Base-by-base conservation (phyloP, 2,888 invertebrate species). In the Malachius bipustulatus region DNA sequence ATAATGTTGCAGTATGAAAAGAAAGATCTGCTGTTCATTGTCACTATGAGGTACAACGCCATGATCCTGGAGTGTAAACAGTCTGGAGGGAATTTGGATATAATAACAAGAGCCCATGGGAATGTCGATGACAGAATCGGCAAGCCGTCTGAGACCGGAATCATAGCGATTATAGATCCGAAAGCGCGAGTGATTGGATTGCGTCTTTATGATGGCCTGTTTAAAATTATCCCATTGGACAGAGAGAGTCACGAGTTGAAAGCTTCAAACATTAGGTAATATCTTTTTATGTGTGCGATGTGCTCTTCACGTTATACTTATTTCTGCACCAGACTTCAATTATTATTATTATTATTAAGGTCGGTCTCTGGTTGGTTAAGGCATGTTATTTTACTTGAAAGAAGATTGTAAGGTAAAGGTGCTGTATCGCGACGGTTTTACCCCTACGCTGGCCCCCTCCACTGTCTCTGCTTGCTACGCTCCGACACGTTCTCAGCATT, bases 161-260 rank as follows among this genome's bases (percentile, higher is more conserved):
- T 93, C 37, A 77, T 96, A 47, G 93, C 90, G 1, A 84, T 94
- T 1, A 89, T 98, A 43, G 97, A 98, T 67, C 94, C 94, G 2
- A 84, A 89, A 60, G 88, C 91, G 4, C 73, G 94, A 47, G 85
- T 96, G 2, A 96, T 98, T 53, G 97, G 94, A 4, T 71, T 98
- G 44, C 73, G 96, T 42, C 67, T 97, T 1, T 98, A 97, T 60
- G 96, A 96, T 67, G 97, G 97, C 2, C 68, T 96, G 8, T 87
- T 98, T 54, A 98, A 98, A 64, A 89, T 98, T 40, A 94, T 98
- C 52, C 94, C 96, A 0, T 67, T 97, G 45, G 93, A 96, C 52
- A 85, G 84, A 55, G 91, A 93, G 50, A 90, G 88, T 46, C 82
- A 78, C 41, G 96, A 97, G 64, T 64, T 97, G 14, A 93, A 90